These are phyloP conservation scores for Trachythela sp. DNA, from an alignment of 64 coral and sea anemone species.

Conservation along the genomic window DNA sequence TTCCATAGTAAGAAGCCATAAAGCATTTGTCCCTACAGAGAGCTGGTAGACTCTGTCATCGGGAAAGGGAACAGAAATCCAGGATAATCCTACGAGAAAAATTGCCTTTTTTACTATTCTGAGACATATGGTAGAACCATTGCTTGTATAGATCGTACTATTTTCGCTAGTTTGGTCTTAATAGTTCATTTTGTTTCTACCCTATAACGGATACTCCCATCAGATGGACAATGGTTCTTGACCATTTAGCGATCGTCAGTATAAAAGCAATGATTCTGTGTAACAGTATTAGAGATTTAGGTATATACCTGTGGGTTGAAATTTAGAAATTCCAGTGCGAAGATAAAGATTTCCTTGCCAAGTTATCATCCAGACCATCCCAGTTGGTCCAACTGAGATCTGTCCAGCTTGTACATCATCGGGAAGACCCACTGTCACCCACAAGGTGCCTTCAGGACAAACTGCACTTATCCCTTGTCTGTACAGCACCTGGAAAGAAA, in stretches of 20 bases:
- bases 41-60: background rate
- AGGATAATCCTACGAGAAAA: background rate
- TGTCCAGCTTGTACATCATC: slow-evolving; percentile 66
- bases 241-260: too few relatives aligned
- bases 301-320: slow-evolving; percentile 77
- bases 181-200: too few relatives aligned
- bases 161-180: too few relatives aligned
- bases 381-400: slow-evolving; percentile 70
- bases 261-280: too few relatives aligned
- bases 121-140: too few relatives aligned
- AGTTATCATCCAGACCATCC: slow-evolving; percentile 85
- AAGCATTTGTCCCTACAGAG: background rate
- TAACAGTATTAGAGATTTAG: background rate
- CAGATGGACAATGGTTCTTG: too few relatives aligned
- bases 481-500: background rate
- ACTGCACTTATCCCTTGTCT: slow-evolving; percentile 48
- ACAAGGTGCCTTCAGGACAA: slow-evolving; percentile 68
- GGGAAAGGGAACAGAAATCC: background rate
- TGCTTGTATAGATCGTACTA: too few relatives aligned
- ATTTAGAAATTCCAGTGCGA: slow-evolving; percentile 67
- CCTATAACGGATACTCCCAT: too few relatives aligned
- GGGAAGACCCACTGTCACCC: slow-evolving; percentile 47
- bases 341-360: slow-evolving; percentile 78
- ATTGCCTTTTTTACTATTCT: background rate
- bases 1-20: slow-evolving; percentile 4